phyloP scores from a whole-genome alignment of 2,797 vertebrate species.

The Chloroceryle inda region DNA sequence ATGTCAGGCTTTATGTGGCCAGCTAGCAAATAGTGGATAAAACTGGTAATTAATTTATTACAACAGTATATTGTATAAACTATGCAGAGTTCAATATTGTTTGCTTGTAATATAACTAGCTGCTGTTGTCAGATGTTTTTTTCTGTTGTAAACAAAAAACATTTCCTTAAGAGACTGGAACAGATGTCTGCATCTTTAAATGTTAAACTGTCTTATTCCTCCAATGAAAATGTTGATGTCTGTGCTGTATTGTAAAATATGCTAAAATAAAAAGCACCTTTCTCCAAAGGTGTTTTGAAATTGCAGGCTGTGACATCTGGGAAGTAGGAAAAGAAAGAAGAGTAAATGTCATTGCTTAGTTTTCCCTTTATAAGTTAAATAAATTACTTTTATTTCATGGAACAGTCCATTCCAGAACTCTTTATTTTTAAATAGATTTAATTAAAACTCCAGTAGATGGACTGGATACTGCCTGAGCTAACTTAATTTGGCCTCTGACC shows the following conservation, averaged over 20 bases:
- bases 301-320: slow-evolving; percentile 81
- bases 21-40: slow-evolving; percentile 89
- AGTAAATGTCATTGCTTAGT: slow-evolving; percentile 87
- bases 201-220: slow-evolving; percentile 86
- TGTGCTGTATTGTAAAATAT: slow-evolving; percentile 84
- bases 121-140: slow-evolving; percentile 93
- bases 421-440: slow-evolving; percentile 3
- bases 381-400: slow-evolving; percentile 93
- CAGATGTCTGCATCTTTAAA: slow-evolving; percentile 87
- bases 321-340: slow-evolving; percentile 81
- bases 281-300: slow-evolving; percentile 84
- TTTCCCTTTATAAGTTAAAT: slow-evolving; percentile 94
- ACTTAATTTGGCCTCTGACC: background rate
- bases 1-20: slow-evolving; percentile 97
- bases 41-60: slow-evolving; percentile 90
- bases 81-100: slow-evolving; percentile 94
- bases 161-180: slow-evolving; percentile 89
- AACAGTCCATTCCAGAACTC: slow-evolving; percentile 28
- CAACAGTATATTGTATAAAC: slow-evolving; percentile 95
- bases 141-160: slow-evolving; percentile 92
- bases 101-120: slow-evolving; percentile 93
- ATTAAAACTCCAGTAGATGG: background rate
- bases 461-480: background rate
- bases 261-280: slow-evolving; percentile 81
- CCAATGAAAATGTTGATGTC: slow-evolving; percentile 81